A percentile compares a stretch with the other conserved stretches of the same genome.
Conservation (phyloP, 2,888 invertebrate genomes). For the Lordiphosa andalusiaca region DNA sequence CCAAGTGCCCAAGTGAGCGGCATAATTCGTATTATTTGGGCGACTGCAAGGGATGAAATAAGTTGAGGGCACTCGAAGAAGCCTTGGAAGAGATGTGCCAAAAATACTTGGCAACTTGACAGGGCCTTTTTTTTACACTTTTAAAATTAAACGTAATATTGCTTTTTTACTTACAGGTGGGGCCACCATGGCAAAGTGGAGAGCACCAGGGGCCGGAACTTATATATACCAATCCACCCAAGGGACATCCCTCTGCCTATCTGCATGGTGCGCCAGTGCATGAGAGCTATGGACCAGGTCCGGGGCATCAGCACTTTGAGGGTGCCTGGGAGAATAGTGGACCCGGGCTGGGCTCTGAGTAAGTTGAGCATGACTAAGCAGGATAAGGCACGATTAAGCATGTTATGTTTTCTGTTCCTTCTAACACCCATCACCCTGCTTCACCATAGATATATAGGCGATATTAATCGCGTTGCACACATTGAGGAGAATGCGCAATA, state of each 20-base stretch:
- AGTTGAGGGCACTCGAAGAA: conserved; percentile 31
- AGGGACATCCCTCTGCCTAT: conserved; percentile 76
- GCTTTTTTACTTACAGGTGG: conserved; percentile 53
- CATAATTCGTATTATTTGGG: conserved; percentile 38
- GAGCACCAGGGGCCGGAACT: conserved; percentile 77
- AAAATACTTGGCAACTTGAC: too few species aligned
- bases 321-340: conserved; percentile 84
- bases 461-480: conserved; percentile 84
- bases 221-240: conserved; percentile 79
- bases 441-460: conserved; percentile 82
- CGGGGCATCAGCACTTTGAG: conserved; percentile 81
- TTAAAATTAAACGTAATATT: too few species aligned
- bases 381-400: background rate
- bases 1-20: conserved; percentile 17
- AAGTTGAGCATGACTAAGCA: conserved; percentile 75
- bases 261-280: conserved; percentile 77
- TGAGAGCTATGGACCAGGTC: conserved; percentile 70
- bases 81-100: background rate
- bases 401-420: conserved; percentile 1
- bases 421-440: conserved; percentile 14
- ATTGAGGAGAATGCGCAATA: conserved; percentile 78
- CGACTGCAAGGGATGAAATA: conserved; percentile 43
- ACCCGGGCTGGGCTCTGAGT: conserved; percentile 85
- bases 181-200: conserved; percentile 76
- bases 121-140: too few species aligned